A percentile compares a stretch with the other conserved stretches of the same genome.
Evolutionary conservation across 2,888 invertebrate genomes (phyloP).

Genomic region (Galeruca laticollis): DNA sequence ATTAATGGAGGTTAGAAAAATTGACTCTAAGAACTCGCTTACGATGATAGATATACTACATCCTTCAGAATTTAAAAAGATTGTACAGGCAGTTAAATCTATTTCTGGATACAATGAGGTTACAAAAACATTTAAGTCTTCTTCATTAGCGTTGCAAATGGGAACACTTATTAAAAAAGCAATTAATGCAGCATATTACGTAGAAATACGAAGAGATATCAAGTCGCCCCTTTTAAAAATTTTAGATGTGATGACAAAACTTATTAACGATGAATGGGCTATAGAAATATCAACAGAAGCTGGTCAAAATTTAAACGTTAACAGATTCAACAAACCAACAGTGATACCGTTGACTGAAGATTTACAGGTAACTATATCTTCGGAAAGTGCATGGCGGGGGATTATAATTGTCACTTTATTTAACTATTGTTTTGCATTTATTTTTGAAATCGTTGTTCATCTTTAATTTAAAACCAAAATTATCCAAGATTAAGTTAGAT

Average conservation of each 20-base stretch:
- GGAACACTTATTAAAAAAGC: slow-evolving; percentile 38
- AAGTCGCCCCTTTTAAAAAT: background rate
- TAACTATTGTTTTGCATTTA: background rate
- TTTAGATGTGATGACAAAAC: slow-evolving; percentile 14
- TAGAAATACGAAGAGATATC: slow-evolving; percentile 25
- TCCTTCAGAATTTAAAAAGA: too few species aligned
- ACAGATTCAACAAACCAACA: too few species aligned
- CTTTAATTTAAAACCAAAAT: too few species aligned
- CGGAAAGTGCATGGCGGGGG: background rate
- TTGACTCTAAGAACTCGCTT: too few species aligned
- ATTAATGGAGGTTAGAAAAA: background rate
- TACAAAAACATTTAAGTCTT: slow-evolving; percentile 23
- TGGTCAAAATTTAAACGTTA: too few species aligned
- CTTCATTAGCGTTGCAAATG: slow-evolving; percentile 40
- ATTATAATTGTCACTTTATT: slow-evolving; percentile 5
- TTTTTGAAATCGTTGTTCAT: background rate
- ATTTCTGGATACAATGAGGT: too few species aligned
- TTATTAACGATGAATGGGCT: slow-evolving; percentile 27
- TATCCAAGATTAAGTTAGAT: background rate
- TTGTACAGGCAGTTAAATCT: too few species aligned
- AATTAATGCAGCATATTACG: slow-evolving; percentile 24
- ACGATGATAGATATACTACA: too few species aligned
- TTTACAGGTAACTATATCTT: slow-evolving; percentile 12
- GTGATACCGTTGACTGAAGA: slow-evolving; percentile 28
- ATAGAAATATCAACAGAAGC: slow-evolving; percentile 26